Base-by-base conservation (phyloP, 1,140 invertebrate genomes). In the Heliconius melpomene region DNA sequence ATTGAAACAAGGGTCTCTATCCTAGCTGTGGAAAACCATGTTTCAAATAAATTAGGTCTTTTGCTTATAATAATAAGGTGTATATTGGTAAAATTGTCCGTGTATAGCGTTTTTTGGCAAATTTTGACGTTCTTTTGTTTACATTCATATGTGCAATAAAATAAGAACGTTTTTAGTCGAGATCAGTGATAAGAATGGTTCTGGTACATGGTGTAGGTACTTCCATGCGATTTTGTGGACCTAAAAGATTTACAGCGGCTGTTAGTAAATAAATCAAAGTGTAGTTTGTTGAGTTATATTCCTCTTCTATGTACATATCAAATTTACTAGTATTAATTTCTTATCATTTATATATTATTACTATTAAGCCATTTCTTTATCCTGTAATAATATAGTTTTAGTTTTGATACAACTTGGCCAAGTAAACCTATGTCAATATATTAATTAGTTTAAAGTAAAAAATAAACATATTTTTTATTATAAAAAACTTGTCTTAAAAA, bases 1-100 rank as follows among this genome's bases (percentile, higher is more conserved):
- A 94, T 94, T 93, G 90, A 89, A 92, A 94, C 90, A 89, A 91
- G 91, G 91, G 89, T 83, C 70, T 70, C 71, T 7, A 46, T 82
- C 74, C 72, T 78, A 80, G 36, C 54, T 72, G 76, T 40, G 23
- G 26, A 78, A 13, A 32, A 16, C 72, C 73, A 54, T 57, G 60
- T 60, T 57, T 13, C 11, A 40, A 20, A 73, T 26, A 73, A n/a
- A 18, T 32, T n/a, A 29, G 26, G n/a, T 29, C n/a, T 11, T 73
- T 50, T 78, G 32, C 72, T 16, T 18, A 6, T 73, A 20, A 1
- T 9, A 13, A 50, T 82, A 86, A 81, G 72, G 74, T 78, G 13
- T 38, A 80, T 81, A 73, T 72, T 81, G 36, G 74, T 46, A 57
- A 80, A 29, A 29, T 26, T 18, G 26, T 29, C 23, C n/a, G 3